phyloP scores from a whole-genome alignment of 2,888 invertebrate species.

The Drosophila conformis region DNA sequence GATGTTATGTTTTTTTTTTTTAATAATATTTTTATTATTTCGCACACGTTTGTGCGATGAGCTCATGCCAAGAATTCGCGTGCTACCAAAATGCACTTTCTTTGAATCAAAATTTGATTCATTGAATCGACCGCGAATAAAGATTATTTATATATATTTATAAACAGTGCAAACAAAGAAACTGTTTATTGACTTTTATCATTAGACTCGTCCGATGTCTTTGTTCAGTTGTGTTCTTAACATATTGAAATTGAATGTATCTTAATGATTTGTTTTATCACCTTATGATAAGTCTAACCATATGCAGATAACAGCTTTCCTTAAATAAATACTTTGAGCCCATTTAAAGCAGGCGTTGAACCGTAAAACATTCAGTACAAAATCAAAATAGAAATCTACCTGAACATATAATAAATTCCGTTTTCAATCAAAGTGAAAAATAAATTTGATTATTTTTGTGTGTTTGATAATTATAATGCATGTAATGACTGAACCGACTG shows the following conservation, averaged over 20 bases:
- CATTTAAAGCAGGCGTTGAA: slow-evolving; percentile 5
- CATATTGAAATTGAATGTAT: background rate
- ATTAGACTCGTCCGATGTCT: background rate
- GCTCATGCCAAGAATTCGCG: background rate
- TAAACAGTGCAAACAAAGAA: background rate
- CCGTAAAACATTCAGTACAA: background rate
- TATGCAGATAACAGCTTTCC: background rate
- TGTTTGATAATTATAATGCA: background rate
- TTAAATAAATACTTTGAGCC: background rate
- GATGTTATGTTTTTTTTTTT: background rate
- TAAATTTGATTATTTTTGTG: background rate
- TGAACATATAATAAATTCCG: background rate
- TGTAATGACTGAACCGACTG: background rate
- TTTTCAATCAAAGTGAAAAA: background rate
- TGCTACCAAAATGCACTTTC: background rate
- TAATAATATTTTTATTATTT: background rate
- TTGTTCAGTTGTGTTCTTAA: background rate
- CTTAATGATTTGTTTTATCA: background rate
- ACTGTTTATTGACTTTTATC: background rate
- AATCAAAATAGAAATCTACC: background rate
- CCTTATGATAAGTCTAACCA: background rate
- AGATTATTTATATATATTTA: background rate
- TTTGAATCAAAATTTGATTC: background rate
- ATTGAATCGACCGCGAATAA: background rate
- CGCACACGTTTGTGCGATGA: background rate